Percentiles rank a stretch among this genome's conserved stretches.
Conservation (phyloP, 2,113 vertebrate species). For the Sylvietta virens region DNA sequence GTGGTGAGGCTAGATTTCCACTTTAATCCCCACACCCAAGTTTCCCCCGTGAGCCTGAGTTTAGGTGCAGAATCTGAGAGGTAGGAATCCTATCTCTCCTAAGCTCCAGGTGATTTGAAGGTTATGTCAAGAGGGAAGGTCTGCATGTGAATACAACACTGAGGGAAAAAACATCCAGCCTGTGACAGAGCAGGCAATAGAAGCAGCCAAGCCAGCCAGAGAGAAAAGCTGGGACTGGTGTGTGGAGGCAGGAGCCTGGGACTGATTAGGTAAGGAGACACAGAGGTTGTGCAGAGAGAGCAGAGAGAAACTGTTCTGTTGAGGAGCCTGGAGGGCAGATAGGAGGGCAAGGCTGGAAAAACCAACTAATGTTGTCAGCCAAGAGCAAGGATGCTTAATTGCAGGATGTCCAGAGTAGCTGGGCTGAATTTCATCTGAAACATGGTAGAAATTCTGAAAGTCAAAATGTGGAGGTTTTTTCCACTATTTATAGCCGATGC, state of each 20-base stretch:
- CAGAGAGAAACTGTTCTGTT: not conserved
- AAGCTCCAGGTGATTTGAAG: not conserved
- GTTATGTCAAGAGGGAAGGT: slow-evolving; percentile 28
- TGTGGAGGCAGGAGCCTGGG: not conserved
- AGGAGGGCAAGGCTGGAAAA: not conserved
- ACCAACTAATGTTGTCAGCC: not conserved
- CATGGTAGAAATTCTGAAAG: not conserved
- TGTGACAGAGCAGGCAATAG: not conserved
- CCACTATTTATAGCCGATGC: not conserved
- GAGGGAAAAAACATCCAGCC: not conserved
- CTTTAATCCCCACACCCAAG: slow-evolving; percentile 30
- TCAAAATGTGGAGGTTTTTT: not conserved
- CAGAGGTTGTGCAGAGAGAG: slow-evolving; percentile 6
- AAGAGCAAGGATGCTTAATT: not conserved
- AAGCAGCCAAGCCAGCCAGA: not conserved
- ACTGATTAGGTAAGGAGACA: slow-evolving; percentile 8
- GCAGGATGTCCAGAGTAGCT: not conserved
- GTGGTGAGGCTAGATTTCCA: not conserved
- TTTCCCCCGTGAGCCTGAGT: not conserved
- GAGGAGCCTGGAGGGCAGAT: not conserved
- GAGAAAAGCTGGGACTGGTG: not conserved
- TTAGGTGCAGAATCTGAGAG: slow-evolving; percentile 10
- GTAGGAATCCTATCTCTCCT: slow-evolving; percentile 23
- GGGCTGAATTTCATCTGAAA: not conserved
- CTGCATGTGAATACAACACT: not conserved